Base-by-base conservation (phyloP, 2,113 vertebrate genomes). In the Phocoena sinus region DNA sequence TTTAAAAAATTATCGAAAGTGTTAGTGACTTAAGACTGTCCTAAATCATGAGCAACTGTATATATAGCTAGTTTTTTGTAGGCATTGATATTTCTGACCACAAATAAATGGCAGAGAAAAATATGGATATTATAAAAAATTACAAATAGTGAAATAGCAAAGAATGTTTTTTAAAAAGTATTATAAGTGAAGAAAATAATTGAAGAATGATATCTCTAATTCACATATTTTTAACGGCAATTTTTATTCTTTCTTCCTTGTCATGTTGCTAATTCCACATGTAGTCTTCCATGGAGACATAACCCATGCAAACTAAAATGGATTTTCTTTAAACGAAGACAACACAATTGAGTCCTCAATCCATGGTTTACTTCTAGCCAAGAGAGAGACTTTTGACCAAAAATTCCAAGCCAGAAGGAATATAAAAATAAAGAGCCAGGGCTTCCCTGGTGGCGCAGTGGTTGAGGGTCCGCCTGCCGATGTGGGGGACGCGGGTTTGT, bases 271-370 rank as follows among this genome's bases (percentile, higher is more conserved):
- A 87, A 96, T 89, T 73, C 38, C 47, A 80, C 26, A 4, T 28
- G 28, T 31, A 84, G 44, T 44, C 80, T 65, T 88, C 60, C 56
- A 70, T 73, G 83, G 96, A 96, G 60, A 94, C 50, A 62, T 28
- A 92, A 89, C 28, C 5, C 23, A 87, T 33, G 82, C 67, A 97
- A 91, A 62, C 73, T 74, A 89, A 96, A 93, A 82, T 94, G 93
- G 93, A 93, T 97, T 96, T 94, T 83, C 68, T 21, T 60, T 92
- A 56, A 92, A 76, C 50, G 58, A 89, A 80, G 81, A 91, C 10
- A 82, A 58, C 44, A 92, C 36, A 68, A 15, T 10, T n/a, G 58
- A 76, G 21, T 81, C 31, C n/a, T 38, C 77, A 17, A 4, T 36
- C 85, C 44, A 67, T 1, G 0, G 13, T 85, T 80, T 81, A 65